Evolutionary conservation across 64 coral and sea anemone genomes (phyloP), one percentile per base, ranked within the genome.

Genomic region (Actinia equina): DNA sequence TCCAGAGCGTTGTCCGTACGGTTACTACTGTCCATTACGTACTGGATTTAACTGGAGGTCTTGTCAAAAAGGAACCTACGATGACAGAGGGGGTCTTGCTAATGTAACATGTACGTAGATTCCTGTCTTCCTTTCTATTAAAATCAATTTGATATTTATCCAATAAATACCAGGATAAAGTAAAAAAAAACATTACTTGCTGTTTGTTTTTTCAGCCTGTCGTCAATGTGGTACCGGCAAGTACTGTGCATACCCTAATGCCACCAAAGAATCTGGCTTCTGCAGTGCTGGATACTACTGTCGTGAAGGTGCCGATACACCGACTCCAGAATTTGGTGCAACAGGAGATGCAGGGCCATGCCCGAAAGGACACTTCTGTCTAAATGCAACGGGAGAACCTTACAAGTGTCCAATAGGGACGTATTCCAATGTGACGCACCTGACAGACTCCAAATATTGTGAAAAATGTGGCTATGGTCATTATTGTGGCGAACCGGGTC

Each of bases 171-270:
- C 5, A 60, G 18, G 59, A 23, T 65, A 65, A 65, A 23, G 62
- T 65, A 0, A 14, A 6, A 37, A 14, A 6, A 65, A 65, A 23
- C 20, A 6, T 60, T 19, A 65, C 20, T 20, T n/a, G 22, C 0
- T 67, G 77, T 88, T 79, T 59, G 23, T 11, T 49, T 52, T 44
- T 86, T 2, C 43, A 99, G 97, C 87, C 87, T 99, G 97, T 86
- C 88, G 97, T 19, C 91, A 84, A 22, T 99, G 97, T 91, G 93
- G 91, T 62, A 85, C 90, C 79, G 97, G 97, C 23, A 95, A 83
- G 87, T 99, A 77, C 91, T 99, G 97, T 91, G 97, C 90, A 3
- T 95, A 95, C 55, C 77, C 91, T 30, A 99, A 99, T 91, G 97
- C 97, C 22, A 95, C 97, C 2, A 60, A 79, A 41, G 97, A 93